These are phyloP conservation scores for Eriocheir sinensis DNA, from an alignment of 1,140 invertebrate genomes.

Conservation along the genomic window DNA sequence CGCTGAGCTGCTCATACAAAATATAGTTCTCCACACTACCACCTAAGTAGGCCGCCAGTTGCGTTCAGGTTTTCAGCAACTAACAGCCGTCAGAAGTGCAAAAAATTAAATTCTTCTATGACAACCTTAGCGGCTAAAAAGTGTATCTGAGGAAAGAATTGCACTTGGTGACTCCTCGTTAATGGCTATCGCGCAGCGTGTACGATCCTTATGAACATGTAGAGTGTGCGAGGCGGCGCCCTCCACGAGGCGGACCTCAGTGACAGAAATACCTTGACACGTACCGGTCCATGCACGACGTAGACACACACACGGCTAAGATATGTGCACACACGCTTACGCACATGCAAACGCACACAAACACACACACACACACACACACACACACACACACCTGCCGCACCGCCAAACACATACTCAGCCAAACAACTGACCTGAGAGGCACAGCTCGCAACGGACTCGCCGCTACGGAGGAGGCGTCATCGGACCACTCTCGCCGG, in stretches of 20 bases:
- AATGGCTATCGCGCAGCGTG: background rate
- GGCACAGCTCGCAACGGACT: conserved; percentile 4
- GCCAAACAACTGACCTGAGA: background rate
- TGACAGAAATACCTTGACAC: background rate
- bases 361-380: background rate
- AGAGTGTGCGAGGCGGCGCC: background rate
- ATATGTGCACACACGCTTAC: background rate
- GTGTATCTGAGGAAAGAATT: conserved; percentile 34
- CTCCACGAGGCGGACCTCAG: background rate
- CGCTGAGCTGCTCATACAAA: background rate
- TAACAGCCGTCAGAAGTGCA: background rate
- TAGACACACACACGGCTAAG: background rate
- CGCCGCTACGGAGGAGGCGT: background rate
- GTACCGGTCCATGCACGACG: background rate
- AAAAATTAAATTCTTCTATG: conserved; percentile 26
- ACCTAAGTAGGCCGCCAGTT: background rate
- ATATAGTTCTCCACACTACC: background rate
- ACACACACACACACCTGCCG: background rate
- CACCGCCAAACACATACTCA: background rate
- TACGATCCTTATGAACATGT: background rate
- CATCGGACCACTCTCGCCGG: background rate
- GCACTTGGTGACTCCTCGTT: conserved; percentile 51
- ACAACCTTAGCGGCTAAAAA: background rate
- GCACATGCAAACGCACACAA: background rate
- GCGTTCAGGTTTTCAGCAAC: background rate